A percentile compares a stretch with the other conserved stretches of the same genome.
These are phyloP conservation scores for Myathropa florea DNA, from an alignment of 2,888 invertebrate species.

Conservation along the genomic window DNA sequence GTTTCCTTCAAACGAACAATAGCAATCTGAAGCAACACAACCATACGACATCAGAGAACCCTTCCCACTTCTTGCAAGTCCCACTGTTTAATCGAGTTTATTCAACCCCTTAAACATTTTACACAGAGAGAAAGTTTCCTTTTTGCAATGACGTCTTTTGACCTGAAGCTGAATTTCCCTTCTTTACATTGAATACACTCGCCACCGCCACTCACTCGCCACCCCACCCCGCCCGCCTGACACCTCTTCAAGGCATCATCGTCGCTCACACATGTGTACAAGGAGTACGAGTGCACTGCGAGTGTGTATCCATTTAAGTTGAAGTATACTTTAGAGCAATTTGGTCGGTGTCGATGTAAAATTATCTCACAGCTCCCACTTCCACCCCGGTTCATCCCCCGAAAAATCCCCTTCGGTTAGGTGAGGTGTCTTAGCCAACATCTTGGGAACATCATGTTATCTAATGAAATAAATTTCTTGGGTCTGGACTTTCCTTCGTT, in stretches of 20 bases:
- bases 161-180: slow-evolving; percentile 63
- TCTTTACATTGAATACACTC: slow-evolving; percentile 34
- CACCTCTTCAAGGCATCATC: slow-evolving; percentile 54
- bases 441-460: slow-evolving; percentile 71
- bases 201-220: not conserved
- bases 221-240: not conserved
- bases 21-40: too few species aligned
- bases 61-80: not conserved
- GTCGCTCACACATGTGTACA: slow-evolving; percentile 40
- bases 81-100: slow-evolving; percentile 38
- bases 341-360: slow-evolving; percentile 69
- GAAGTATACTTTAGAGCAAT: slow-evolving; percentile 62
- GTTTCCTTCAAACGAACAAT: too few species aligned
- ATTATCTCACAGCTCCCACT: slow-evolving; percentile 47
- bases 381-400: slow-evolving; percentile 5
- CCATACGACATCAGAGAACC: too few species aligned
- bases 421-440: slow-evolving; percentile 71
- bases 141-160: slow-evolving; percentile 67
- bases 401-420: slow-evolving; percentile 36
- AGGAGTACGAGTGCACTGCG: not conserved
- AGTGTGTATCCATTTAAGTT: slow-evolving; percentile 57
- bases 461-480: slow-evolving; percentile 71
- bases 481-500: slow-evolving; percentile 69
- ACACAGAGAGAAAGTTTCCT: slow-evolving; percentile 47
- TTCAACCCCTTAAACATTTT: slow-evolving; percentile 51